A percentile compares a stretch with the other conserved stretches of the same genome.
Conservation (phyloP, 2,797 vertebrate genomes). For the Melopsittacus undulatus region DNA sequence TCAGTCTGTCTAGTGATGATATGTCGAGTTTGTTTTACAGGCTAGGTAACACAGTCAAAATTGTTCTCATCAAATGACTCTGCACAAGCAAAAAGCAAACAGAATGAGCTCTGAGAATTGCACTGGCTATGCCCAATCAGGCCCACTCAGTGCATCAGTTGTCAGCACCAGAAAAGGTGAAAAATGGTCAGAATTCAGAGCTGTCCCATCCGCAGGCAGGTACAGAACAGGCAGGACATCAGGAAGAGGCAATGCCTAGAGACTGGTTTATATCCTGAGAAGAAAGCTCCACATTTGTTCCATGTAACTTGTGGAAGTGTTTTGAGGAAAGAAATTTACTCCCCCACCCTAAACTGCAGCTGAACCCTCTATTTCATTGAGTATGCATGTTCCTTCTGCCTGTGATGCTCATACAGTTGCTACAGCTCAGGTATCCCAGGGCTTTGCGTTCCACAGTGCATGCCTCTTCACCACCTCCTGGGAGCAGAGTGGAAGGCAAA, state of each 20-base stretch:
- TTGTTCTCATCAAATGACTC: neutral
- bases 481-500: neutral
- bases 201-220: neutral
- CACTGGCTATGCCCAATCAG: neutral
- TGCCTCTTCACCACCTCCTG: neutral
- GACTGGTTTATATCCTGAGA: neutral
- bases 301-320: neutral
- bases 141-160: neutral
- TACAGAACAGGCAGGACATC: neutral
- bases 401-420: neutral
- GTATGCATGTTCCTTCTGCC: neutral
- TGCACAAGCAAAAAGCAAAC: neutral
- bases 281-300: neutral
- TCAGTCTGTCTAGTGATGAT: neutral
- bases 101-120: neutral
- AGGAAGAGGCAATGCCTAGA: neutral
- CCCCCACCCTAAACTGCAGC: neutral
- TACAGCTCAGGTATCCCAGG: neutral
- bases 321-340: neutral
- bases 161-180: neutral
- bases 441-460: neutral
- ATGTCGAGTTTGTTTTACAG: neutral
- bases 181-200: neutral
- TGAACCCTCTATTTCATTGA: neutral
- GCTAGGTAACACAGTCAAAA: neutral